Conservation (phyloP, 2,888 invertebrate species). For the Leistus spinibarbis region DNA sequence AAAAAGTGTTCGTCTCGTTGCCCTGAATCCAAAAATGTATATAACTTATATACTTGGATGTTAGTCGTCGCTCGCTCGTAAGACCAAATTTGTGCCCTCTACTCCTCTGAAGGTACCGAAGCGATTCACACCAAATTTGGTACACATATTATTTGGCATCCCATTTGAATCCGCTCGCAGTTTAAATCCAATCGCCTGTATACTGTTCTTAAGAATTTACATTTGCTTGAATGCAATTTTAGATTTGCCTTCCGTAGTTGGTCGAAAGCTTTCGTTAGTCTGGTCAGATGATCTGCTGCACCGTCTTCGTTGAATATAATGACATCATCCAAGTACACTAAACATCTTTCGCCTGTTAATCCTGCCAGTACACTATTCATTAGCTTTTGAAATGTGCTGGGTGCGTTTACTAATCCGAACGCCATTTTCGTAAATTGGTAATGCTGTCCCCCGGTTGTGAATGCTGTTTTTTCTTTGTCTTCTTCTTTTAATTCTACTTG, state of each 20-base stretch:
- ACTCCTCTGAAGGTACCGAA: too few species aligned
- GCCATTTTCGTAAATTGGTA: slow-evolving; percentile 47
- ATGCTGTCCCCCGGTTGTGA: slow-evolving; percentile 47
- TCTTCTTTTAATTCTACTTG: slow-evolving; percentile 48
- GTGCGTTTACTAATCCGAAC: slow-evolving; percentile 48
- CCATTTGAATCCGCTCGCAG: slow-evolving; percentile 40
- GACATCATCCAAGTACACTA: slow-evolving; percentile 43
- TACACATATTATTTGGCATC: too few species aligned
- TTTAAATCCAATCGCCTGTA: slow-evolving; percentile 41
- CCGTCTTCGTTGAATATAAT: slow-evolving; percentile 43
- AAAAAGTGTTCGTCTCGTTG: too few species aligned
- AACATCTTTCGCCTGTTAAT: slow-evolving; percentile 45
- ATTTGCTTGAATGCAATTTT: slow-evolving; percentile 39
- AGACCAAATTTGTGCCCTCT: too few species aligned
- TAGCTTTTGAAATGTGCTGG: slow-evolving; percentile 47
- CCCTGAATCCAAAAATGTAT: too few species aligned
- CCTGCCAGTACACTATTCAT: slow-evolving; percentile 46
- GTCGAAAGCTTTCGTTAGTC: slow-evolving; percentile 29
- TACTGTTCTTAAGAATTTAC: slow-evolving; percentile 41
- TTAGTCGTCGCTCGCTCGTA: too few species aligned
- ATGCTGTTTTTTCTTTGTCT: slow-evolving; percentile 49
- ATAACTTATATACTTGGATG: too few species aligned
- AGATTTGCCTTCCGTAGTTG: slow-evolving; percentile 37
- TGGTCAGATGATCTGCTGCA: slow-evolving; percentile 37
- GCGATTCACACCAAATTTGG: slow-evolving; percentile 40